Evolutionary conservation across 2,113 vertebrate genomes (phyloP).

Genomic region (Ptychochromis oligacanthus): DNA sequence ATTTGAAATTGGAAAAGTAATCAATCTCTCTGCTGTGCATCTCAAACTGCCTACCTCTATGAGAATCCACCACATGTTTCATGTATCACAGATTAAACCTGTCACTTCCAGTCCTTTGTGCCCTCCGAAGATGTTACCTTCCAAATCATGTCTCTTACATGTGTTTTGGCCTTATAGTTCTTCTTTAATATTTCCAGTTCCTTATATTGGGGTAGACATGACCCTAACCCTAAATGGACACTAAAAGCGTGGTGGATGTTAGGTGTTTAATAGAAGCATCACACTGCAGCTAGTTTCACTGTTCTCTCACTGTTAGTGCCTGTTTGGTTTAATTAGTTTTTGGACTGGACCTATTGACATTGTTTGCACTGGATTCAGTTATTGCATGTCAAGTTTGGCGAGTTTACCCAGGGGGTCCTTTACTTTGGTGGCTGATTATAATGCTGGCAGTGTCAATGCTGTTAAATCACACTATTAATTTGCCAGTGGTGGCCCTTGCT

Average conservation of each 20-base stretch:
- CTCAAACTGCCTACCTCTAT: too few relatives aligned
- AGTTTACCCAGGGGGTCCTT: not conserved
- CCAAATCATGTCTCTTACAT: not conserved
- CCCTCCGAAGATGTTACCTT: not conserved
- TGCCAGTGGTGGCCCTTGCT: not conserved
- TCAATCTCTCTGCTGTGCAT: too few relatives aligned
- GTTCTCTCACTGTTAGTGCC: not conserved
- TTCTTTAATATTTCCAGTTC: too few relatives aligned
- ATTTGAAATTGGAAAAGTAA: too few relatives aligned
- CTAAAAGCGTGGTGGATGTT: too few relatives aligned
- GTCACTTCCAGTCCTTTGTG: too few relatives aligned
- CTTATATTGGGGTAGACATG: too few relatives aligned
- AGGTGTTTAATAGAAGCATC: not conserved
- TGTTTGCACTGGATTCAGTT: not conserved
- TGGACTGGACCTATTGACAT: not conserved
- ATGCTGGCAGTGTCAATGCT: not conserved
- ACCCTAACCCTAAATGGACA: too few relatives aligned
- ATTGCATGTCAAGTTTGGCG: not conserved
- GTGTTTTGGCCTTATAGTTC: not conserved
- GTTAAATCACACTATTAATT: not conserved
- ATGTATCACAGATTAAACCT: too few relatives aligned
- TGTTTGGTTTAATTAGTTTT: not conserved
- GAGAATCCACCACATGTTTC: too few relatives aligned
- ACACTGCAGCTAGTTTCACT: not conserved
- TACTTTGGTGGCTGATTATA: not conserved